phyloP scores from a whole-genome alignment of 2,888 invertebrate species.

The Pseudoips prasinana region DNA sequence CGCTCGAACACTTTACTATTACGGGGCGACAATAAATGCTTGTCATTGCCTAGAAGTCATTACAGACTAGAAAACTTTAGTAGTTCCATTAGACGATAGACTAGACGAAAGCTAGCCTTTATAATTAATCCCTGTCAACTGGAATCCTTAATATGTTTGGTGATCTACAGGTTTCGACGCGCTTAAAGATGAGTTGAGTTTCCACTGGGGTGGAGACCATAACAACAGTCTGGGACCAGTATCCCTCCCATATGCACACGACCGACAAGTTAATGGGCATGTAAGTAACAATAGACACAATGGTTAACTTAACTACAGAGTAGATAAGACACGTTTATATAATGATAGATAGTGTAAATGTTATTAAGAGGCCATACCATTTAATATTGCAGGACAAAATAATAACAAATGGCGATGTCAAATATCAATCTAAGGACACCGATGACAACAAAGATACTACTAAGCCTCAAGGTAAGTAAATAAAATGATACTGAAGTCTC shows the following conservation, averaged over 20 bases:
- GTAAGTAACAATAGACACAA: slow-evolving; percentile 49
- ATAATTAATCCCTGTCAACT: no score
- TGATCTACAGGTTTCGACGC: slow-evolving; percentile 83
- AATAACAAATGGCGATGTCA: slow-evolving; percentile 69
- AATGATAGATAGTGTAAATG: no score
- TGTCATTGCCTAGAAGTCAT: background rate
- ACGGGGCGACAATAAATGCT: no score
- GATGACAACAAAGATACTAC: slow-evolving; percentile 45
- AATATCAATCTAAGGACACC: slow-evolving; percentile 52
- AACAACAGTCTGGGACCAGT: slow-evolving; percentile 83
- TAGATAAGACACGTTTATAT: no score
- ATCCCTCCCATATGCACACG: slow-evolving; percentile 60
- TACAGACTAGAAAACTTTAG: background rate
- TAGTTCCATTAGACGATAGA: no score
- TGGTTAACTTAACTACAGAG: no score
- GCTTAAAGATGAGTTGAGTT: slow-evolving; percentile 87
- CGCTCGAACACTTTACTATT: no score
- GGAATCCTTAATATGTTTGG: no score
- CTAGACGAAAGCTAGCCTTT: no score
- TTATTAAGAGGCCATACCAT: no score
- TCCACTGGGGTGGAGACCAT: slow-evolving; percentile 87
- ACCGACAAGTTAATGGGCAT: slow-evolving; percentile 62
- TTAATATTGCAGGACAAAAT: slow-evolving; percentile 57
- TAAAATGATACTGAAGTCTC: background rate
- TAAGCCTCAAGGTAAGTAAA: slow-evolving; percentile 59